Percentiles rank a stretch among this genome's conserved stretches.
Conservation (phyloP, 2,888 invertebrate genomes). For the Sarcophaga rosellei region DNA sequence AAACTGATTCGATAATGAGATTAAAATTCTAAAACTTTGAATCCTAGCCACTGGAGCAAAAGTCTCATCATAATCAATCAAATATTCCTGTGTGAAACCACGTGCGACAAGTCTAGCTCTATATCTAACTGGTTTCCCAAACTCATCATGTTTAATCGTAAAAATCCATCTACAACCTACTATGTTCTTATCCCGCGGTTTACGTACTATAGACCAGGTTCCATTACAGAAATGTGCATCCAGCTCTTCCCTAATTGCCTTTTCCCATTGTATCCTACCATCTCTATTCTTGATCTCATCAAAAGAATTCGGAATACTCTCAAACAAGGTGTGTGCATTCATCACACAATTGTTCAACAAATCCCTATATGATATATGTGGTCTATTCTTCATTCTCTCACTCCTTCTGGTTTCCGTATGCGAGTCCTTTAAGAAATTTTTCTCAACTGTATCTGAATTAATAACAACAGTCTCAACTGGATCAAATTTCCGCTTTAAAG, state of each 20-base stretch:
- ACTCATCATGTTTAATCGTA: conserved; percentile 42
- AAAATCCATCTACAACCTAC: conserved; percentile 30
- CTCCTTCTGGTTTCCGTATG: too few relatives aligned
- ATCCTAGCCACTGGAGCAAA: conserved; percentile 57
- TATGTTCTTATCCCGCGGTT: conserved; percentile 65
- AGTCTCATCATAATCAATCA: conserved; percentile 62
- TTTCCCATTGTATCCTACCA: conserved; percentile 66
- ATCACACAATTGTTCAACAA: conserved; percentile 54
- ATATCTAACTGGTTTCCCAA: conserved; percentile 39
- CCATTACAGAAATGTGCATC: conserved; percentile 68
- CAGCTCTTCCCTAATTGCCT: conserved; percentile 70
- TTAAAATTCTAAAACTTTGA: conserved; percentile 50
- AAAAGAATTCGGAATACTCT: conserved; percentile 61
- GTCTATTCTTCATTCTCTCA: conserved; percentile 49
- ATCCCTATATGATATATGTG: conserved; percentile 44
- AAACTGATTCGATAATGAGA: conserved; percentile 62
- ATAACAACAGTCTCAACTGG: too few relatives aligned
- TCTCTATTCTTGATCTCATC: conserved; percentile 63
- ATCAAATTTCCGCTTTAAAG: too few relatives aligned
- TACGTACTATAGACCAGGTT: conserved; percentile 67
- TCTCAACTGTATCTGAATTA: too few relatives aligned
- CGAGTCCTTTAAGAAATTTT: too few relatives aligned
- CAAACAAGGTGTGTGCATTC: conserved; percentile 46
- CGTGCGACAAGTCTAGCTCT: conserved; percentile 45
- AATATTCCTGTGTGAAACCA: conserved; percentile 43